Evolutionary conservation across 2,888 invertebrate genomes (phyloP).

Genomic region (Podabrus alpinus): DNA sequence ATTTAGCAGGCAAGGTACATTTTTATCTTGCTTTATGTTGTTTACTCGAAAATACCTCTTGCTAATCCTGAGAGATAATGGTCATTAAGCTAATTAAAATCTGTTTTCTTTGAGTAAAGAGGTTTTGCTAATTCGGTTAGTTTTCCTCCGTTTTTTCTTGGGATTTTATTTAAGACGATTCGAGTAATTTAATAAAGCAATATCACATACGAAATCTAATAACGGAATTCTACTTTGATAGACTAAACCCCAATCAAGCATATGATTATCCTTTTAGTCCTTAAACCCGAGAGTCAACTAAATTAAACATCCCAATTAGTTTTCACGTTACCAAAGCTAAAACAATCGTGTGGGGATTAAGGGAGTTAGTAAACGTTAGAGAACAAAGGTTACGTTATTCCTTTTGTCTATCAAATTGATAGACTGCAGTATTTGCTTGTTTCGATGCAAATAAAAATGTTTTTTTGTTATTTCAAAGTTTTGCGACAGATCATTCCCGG

Average conservation of each 20-base stretch:
- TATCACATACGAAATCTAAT: constrained; percentile 35
- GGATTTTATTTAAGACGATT: not conserved
- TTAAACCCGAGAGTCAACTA: constrained; percentile 37
- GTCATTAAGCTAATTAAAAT: constrained; percentile 1
- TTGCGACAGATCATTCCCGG: not conserved
- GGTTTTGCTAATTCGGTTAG: not conserved
- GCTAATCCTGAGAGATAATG: not conserved
- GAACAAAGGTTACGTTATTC: constrained; percentile 37
- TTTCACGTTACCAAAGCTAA: constrained; percentile 35
- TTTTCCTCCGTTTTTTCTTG: not conserved
- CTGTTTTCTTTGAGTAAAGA: not conserved
- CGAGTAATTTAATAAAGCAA: constrained; percentile 16
- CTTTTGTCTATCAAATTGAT: constrained; percentile 32
- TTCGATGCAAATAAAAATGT: constrained; percentile 24
- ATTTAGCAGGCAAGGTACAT: not conserved
- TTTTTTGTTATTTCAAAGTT: constrained; percentile 22
- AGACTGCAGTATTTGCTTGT: constrained; percentile 21
- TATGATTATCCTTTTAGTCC: constrained; percentile 40
- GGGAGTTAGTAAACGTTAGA: constrained; percentile 36
- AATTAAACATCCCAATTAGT: constrained; percentile 40
- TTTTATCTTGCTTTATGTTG: not conserved
- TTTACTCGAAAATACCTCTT: not conserved
- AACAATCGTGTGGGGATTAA: constrained; percentile 36
- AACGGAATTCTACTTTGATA: constrained; percentile 38
- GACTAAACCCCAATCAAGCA: constrained; percentile 38